Evolutionary conservation across 2,113 vertebrate genomes (phyloP).

Genomic region (Callorhinus ursinus): DNA sequence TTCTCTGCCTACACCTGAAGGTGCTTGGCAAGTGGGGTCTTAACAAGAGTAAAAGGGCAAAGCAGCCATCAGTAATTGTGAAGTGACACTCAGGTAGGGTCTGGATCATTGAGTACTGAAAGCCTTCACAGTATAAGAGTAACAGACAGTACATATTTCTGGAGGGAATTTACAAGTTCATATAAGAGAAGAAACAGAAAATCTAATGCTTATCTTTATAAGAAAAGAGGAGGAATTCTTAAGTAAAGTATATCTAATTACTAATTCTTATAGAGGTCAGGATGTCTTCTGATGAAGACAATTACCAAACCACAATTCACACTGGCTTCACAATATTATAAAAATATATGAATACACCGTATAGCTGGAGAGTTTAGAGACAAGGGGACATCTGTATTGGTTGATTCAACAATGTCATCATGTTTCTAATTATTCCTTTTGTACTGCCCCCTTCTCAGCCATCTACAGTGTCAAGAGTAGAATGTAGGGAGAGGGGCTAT

Average conservation of each 20-base stretch:
- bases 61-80: background rate
- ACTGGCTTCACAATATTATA: background rate
- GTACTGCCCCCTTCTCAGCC: background rate
- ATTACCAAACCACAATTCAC: background rate
- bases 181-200: background rate
- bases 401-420: background rate
- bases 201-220: background rate
- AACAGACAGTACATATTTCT: background rate
- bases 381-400: background rate
- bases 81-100: background rate
- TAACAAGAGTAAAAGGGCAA: background rate
- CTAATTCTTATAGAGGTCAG: background rate
- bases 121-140: background rate
- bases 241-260: background rate
- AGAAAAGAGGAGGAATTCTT: background rate
- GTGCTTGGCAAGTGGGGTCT: rapidly evolving
- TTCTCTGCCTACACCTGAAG: background rate
- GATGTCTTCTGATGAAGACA: background rate
- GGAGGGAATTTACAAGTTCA: background rate
- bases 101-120: background rate
- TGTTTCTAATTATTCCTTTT: background rate
- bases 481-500: background rate
- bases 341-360: background rate
- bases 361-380: background rate
- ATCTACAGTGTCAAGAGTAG: background rate